Conservation (phyloP, 2,113 vertebrate species). For the Cnemophilus loriae region DNA sequence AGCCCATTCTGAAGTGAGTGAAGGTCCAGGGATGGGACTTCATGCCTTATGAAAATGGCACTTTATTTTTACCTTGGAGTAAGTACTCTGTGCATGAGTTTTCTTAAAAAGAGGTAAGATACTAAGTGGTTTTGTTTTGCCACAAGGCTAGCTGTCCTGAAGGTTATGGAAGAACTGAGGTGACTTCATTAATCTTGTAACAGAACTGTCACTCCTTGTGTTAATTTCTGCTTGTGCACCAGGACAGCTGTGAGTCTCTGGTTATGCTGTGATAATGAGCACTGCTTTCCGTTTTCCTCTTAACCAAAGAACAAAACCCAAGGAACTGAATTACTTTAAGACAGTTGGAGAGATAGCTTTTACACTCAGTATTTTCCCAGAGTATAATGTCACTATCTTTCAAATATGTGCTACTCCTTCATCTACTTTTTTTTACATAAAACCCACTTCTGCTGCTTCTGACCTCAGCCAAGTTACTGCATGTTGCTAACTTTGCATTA, state of each 20-base stretch:
- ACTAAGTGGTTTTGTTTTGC: background rate
- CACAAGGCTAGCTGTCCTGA: background rate
- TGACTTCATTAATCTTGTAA: background rate
- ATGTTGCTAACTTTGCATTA: background rate
- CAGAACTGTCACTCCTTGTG: background rate
- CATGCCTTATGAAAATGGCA: background rate
- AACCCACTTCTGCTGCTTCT: background rate
- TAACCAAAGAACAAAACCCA: background rate
- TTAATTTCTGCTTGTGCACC: background rate
- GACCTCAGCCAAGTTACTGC: background rate
- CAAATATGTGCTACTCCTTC: background rate
- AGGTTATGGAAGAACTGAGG: background rate
- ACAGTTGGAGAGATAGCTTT: background rate
- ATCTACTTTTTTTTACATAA: background rate
- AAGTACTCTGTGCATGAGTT: background rate
- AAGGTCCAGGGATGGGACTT: background rate
- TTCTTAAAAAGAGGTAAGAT: background rate
- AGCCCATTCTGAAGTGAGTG: background rate
- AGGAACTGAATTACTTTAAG: background rate
- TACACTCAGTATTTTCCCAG: background rate
- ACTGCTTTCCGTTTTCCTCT: background rate
- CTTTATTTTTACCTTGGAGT: background rate
- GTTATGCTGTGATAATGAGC: background rate
- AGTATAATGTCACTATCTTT: background rate
- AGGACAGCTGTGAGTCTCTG: background rate